Base-by-base conservation (phyloP, 37 sponge, comb jelly and placozoan species). In the Halisarca cf. caerulea region DNA sequence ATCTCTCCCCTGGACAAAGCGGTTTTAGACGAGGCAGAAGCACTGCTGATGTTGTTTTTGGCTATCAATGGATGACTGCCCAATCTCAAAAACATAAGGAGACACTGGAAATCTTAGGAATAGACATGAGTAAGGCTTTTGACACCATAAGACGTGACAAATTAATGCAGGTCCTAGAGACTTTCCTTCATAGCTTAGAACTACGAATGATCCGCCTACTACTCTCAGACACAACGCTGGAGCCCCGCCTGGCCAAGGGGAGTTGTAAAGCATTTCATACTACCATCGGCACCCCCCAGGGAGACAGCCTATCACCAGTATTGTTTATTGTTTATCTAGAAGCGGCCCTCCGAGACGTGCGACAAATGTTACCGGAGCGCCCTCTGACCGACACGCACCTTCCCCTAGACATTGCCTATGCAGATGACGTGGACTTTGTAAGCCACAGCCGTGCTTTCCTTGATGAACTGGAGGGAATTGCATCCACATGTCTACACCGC, bases 71-170 rank as follows among this genome's bases (percentile, higher is more conserved):
- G 57, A 54, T 53, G 79, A 25, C 79, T 35, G 79, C 79, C 15
- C 41, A 45, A 34, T 45, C 34, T 45, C 79, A 79, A 53, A 79
- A 23, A 53, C 44, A 79, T n/a, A 9, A 79, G 54, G 54, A 53
- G 33, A 25, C 58, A n/a, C 41, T 79, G 25, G 79, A 79, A 45
- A 79, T 79, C 3, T 27, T 79, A 25, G 79, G 79, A 45, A 79
- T 79, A 54, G 79, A 79, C 36, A 45, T 71, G 73, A 71, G 73
- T 28, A 79, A 7, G 79, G 79, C 79, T 20, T 79, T 79, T n/a
- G 79, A 79, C 79, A 79, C 79, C 57, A 79, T 79, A 18, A 45
- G 55, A 53, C 79, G 79, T 44, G 79, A 79, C 79, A 79, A 30
- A 53, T 53, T 79, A 53, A 45, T 79, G 79, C 57, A 54, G 25